Evolutionary conservation across 2,888 invertebrate genomes (phyloP), one percentile per base, ranked within the genome.

Genomic region (Eupelmus urozonus): DNA sequence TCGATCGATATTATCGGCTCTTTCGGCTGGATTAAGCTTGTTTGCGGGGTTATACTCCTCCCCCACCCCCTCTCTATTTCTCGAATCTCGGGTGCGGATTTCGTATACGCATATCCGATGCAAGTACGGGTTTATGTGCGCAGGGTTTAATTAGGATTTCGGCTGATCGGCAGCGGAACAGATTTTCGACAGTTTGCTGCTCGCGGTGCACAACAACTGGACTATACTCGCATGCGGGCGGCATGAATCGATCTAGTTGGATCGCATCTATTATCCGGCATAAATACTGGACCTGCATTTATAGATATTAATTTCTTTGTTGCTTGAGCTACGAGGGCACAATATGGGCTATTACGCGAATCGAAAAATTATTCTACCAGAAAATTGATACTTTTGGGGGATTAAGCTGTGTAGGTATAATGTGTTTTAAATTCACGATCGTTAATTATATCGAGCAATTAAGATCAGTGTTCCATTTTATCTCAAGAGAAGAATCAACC

Each of bases 1-100:
- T 84, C 85, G 86, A 88, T 89, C 88, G 88, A 89, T 89, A 88
- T 89, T 89, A 89, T 89, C 88, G 85, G 87, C 85, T 86, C 85
- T 88, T 53, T 87, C 85, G 84, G 82, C 80, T 83, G 88, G 88
- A 89, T 89, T 89, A 89, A 88, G 87, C 87, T 85, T 88, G 88
- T 89, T 80, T 72, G 75, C 63, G 34, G 34, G 34, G 34, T 34
- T 34, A 53, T 55, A 16, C 18, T 53, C 34, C 11, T 9, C 25
- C 23, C 18, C 23, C 4, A 16, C 27, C 42, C n/a, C 57, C 60
- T 45, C 51, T 55, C 45, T 65, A 2, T 53, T 40, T 57, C 55
- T 57, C 42, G 40, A 5, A 23, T n/a, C 5, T 4, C 29, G 53
- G 34, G 23, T 34, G 5, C 20, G 49, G 11, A 59, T 66, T 59